Evolutionary conservation across 1,140 invertebrate genomes (phyloP).

Genomic region (Bombus fervidus): DNA sequence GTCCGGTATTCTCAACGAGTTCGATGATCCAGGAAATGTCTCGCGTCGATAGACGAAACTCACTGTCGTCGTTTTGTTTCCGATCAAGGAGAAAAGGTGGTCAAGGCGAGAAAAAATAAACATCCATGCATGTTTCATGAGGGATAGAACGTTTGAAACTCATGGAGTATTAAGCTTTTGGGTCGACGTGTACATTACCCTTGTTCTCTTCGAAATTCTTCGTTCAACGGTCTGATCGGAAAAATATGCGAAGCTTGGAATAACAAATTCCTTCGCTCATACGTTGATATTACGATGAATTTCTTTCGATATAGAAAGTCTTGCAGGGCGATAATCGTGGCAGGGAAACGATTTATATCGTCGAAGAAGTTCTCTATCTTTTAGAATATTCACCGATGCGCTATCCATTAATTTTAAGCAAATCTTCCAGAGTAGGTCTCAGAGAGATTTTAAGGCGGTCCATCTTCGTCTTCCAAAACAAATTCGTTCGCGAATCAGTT

Average conservation of each 20-base stretch:
- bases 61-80: background rate
- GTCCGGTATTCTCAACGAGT: too few species aligned
- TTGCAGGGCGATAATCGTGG: background rate
- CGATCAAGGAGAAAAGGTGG: background rate
- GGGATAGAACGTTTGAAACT: background rate
- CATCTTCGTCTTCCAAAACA: background rate
- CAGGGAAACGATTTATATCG: background rate
- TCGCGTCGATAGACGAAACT: background rate
- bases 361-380: background rate
- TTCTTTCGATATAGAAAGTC: too few species aligned
- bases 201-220: constrained; percentile 9
- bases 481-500: background rate
- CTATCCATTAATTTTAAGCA: background rate
- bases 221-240: background rate
- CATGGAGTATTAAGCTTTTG: background rate
- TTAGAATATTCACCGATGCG: background rate
- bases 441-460: background rate
- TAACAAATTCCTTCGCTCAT: background rate
- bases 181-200: background rate
- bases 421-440: background rate
- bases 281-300: background rate
- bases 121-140: constrained; percentile 1
- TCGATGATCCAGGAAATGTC: background rate
- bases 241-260: background rate
- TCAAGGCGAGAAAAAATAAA: constrained; percentile 11